Conservation (phyloP, 1,140 invertebrate species). For the Trachelipus rathkii region DNA sequence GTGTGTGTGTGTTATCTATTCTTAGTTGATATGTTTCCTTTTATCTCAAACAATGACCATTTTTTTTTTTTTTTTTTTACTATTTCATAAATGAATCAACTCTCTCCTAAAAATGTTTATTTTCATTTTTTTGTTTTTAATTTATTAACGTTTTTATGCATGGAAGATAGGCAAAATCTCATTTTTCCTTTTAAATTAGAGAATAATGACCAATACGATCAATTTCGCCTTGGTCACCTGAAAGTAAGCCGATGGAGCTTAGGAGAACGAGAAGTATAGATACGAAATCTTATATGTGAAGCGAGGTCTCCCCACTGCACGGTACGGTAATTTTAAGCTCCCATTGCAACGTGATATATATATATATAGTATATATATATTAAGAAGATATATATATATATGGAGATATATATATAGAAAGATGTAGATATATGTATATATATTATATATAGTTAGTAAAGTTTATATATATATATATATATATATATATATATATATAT, state of each 20-base stretch:
- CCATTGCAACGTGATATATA: too few species aligned
- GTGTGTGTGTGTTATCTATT: too few species aligned
- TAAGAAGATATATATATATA: too few species aligned
- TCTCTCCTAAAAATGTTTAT: neutral
- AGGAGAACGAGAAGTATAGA: neutral
- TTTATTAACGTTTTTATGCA: neutral
- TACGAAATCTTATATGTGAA: too few species aligned
- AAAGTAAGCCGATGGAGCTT: neutral
- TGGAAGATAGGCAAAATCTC: neutral
- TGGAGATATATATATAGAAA: too few species aligned
- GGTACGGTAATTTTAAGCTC: too few species aligned
- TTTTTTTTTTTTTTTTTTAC: neutral
- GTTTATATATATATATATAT: too few species aligned
- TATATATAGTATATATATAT: too few species aligned
- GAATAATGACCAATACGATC: neutral
- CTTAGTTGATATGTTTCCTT: neutral
- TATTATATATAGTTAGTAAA: too few species aligned
- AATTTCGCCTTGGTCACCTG: neutral
- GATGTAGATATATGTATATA: too few species aligned
- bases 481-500: too few species aligned
- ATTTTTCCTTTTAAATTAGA: conserved; percentile 1
- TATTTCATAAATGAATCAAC: neutral
- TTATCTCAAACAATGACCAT: conserved; percentile 3
- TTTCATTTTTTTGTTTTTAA: neutral
- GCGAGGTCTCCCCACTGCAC: too few species aligned